Evolutionary conservation across 2,797 vertebrate genomes (phyloP), one percentile per base, ranked within the genome.

Genomic region (Thunnus albacares): DNA sequence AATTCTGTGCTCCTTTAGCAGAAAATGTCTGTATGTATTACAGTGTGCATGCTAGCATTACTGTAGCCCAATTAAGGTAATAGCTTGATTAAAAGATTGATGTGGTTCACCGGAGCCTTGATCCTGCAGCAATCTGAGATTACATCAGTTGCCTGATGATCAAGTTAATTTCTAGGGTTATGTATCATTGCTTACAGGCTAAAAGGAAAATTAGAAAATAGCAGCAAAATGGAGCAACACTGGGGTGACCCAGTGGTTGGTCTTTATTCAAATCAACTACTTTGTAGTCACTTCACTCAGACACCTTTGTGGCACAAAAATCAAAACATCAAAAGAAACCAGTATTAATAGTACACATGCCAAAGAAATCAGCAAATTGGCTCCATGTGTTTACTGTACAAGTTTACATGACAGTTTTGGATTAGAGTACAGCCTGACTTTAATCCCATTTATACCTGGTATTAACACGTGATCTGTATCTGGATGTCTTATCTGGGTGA

Each of bases 1-100:
- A 52, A 60, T 64, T 69, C 8, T 56, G 8, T 83, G 62, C 72
- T 85, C 74, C 68, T 84, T 78, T 79, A 83, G 78, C 73, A 80
- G 71, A 68, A 79, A 64, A 79, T 85, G 49, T 80, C 63, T 86
- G 71, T 41, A 63, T 64, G 41, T 13, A 30, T 43, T 56, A 49
- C 53, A 86, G 47, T 52, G 55, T 55, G n/a, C 24, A 79, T n/a
- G 26, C 28, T 15, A 17, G 58, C 77, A 86, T 82, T 72, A 79
- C 56, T 71, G 58, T 28, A 41, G 14, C 26, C 22, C 6, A 68
- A 55, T 73, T 62, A 67, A 22, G 0, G 24, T 62, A 66, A 66
- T 33, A 53, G 64, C 38, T 73, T 65, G 59, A 81, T 70, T 62
- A 47, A 64, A 78, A 4, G n/a, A 71, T 67, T 56, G 15, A 64